Base-by-base conservation (phyloP, 2,888 invertebrate species). In the Blera fallax region DNA sequence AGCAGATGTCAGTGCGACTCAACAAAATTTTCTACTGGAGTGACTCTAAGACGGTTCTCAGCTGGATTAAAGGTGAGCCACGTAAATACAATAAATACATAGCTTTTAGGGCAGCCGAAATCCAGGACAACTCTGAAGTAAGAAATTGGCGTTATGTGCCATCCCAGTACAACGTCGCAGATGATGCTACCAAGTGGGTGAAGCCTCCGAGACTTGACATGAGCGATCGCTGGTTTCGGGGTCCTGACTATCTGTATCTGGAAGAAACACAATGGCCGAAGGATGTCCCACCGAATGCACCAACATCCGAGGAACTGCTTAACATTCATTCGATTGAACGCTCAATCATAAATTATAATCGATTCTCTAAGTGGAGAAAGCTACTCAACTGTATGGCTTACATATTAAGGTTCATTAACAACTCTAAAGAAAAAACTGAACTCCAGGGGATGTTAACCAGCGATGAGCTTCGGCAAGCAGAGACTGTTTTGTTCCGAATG, bases 131-230 rank as follows among this genome's bases (percentile, higher is more conserved):
- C n/a, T n/a, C n/a, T n/a, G n/a, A n/a, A n/a, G n/a, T n/a, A n/a
- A n/a, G n/a, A n/a, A n/a, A n/a, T n/a, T n/a, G n/a, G n/a, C n/a
- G n/a, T n/a, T n/a, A n/a, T n/a, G n/a, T n/a, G n/a, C n/a, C n/a
- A n/a, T n/a, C n/a, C n/a, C n/a, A n/a, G n/a, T n/a, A n/a, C n/a
- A n/a, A n/a, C n/a, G n/a, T n/a, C n/a, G n/a, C n/a, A n/a, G n/a
- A n/a, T n/a, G n/a, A 69, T n/a, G 77, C 50, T 0, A 69, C 77
- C 1, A 62, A 70, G 21, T 54, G 54, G 37, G 18, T 27, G 0
- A 37, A 45, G 56, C 8, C 48, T 10, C 69, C 62, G 7, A 45
- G 14, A 3, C 10, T 45, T 3, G 52, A 54, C n/a, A 2, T 48
- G 1, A n/a, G 11, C 2, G 21, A 27, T 32, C 24, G 62, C 0